A percentile compares a stretch with the other conserved stretches of the same genome.
Conservation (phyloP, 2,888 invertebrate genomes). For the Tipula unca region DNA sequence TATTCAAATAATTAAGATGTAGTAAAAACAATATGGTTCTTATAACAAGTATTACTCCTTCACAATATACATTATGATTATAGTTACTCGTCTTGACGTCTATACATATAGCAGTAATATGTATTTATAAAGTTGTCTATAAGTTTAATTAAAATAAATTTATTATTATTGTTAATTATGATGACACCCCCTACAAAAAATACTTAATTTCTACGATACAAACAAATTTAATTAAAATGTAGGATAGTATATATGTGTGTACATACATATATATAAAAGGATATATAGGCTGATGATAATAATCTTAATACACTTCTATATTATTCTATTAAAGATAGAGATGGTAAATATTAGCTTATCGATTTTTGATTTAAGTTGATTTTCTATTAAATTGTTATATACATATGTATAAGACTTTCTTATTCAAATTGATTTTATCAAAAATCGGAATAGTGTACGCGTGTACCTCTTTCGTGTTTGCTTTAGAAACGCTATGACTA, state of each 20-base stretch:
- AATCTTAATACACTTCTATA: not conserved
- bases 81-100: not conserved
- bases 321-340: not conserved
- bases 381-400: not conserved
- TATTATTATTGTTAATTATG: not conserved
- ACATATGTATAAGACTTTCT: not conserved
- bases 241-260: not conserved
- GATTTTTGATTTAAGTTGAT: not conserved
- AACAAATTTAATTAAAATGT: not conserved
- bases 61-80: not conserved
- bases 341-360: not conserved
- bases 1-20: not conserved
- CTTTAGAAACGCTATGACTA: no score
- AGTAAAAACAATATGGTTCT: not conserved
- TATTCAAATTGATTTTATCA: no score
- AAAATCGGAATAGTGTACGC: no score
- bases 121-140: not conserved
- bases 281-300: not conserved
- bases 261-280: not conserved
- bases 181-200: not conserved
- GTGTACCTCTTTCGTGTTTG: no score
- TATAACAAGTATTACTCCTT: not conserved
- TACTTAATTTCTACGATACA: not conserved
- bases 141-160: not conserved
- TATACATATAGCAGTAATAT: not conserved